Evolutionary conservation across 2,888 invertebrate genomes (phyloP).

Genomic region (Lithosia quadra): DNA sequence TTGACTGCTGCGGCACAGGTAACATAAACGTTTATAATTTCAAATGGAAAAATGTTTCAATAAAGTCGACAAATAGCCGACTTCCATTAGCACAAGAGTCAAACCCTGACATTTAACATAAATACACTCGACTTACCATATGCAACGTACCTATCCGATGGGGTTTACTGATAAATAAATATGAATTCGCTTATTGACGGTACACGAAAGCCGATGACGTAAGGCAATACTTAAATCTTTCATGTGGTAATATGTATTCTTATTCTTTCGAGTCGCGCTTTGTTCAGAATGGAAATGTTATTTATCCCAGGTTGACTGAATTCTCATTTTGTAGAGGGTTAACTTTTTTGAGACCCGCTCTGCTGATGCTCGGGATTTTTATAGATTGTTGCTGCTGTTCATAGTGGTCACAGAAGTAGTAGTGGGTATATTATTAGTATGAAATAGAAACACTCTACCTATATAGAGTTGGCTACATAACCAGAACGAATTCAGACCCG

Average conservation of each 20-base stretch:
- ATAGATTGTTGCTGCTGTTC: no score
- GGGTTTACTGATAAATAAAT: slow-evolving; percentile 67
- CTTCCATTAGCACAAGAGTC: slow-evolving; percentile 47
- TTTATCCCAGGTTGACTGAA: not conserved
- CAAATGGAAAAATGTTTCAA: not conserved
- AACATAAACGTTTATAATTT: not conserved
- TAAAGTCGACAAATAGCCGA: slow-evolving; percentile 22
- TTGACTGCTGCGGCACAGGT: not conserved
- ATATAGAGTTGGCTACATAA: no score
- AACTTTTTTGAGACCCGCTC: not conserved
- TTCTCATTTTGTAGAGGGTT: not conserved
- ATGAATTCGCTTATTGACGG: slow-evolving; percentile 55
- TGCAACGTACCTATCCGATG: slow-evolving; percentile 64
- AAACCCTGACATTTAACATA: slow-evolving; percentile 60
- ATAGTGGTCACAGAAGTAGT: no score
- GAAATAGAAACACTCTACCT: no score
- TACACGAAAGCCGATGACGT: slow-evolving; percentile 29
- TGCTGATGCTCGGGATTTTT: not conserved
- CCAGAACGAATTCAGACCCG: no score
- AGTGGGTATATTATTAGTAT: no score
- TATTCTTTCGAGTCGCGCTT: not conserved
- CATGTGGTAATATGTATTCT: slow-evolving; percentile 5
- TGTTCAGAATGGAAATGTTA: not conserved
- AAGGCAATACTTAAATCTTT: slow-evolving; percentile 23
- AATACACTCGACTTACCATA: slow-evolving; percentile 63